These are phyloP conservation scores for Mionectes macconnelli DNA, from an alignment of 2,113 vertebrate species.

Conservation along the genomic window DNA sequence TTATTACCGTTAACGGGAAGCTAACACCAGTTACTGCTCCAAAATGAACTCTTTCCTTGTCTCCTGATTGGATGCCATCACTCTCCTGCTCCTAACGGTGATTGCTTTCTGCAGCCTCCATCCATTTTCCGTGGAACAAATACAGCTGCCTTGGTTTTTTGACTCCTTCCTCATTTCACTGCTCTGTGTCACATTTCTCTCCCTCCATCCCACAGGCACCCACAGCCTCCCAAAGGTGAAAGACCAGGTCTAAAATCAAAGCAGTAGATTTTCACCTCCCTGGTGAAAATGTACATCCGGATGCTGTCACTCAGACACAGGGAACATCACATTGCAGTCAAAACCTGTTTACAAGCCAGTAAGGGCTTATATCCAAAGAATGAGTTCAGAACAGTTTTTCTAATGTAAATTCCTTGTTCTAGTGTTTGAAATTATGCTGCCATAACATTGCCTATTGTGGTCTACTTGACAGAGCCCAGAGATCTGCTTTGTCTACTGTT, in stretches of 20 bases:
- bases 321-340: background rate
- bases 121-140: conserved; percentile 21
- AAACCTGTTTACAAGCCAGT: background rate
- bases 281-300: background rate
- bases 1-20: conserved; percentile 36
- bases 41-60: conserved; percentile 12
- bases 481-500: background rate
- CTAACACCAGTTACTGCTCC: conserved; percentile 20
- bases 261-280: background rate
- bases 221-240: background rate
- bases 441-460: background rate
- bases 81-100: conserved; percentile 11
- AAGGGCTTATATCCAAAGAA: background rate
- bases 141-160: background rate
- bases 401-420: background rate
- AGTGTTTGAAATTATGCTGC: background rate
- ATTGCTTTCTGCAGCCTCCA: background rate
- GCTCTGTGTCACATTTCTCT: background rate
- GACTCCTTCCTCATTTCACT: background rate
- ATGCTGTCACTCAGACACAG: background rate
- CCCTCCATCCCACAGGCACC: background rate
- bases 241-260: background rate
- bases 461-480: background rate
- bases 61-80: conserved; percentile 34
- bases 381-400: background rate